Evolutionary conservation across 2,113 vertebrate species (phyloP).

Genomic region (Protobothrops mucrosquamatus): DNA sequence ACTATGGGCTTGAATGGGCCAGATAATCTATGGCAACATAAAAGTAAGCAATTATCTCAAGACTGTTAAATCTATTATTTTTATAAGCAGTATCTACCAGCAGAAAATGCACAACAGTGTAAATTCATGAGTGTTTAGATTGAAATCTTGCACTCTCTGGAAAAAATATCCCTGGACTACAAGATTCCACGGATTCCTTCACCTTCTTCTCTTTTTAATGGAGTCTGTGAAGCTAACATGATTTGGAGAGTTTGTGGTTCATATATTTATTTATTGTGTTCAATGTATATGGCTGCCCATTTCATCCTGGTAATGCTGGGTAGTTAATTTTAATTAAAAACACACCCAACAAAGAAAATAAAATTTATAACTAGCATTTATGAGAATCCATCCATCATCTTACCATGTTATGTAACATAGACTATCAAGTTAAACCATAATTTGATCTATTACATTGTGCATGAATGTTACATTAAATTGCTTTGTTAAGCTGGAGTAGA

Average conservation of each 20-base stretch:
- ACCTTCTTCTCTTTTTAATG: not conserved
- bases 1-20: not conserved
- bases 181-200: not conserved
- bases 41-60: not conserved
- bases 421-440: too few relatives aligned
- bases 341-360: not conserved
- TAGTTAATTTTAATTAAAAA: not conserved
- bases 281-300: not conserved
- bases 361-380: not conserved
- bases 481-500: too few relatives aligned
- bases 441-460: too few relatives aligned
- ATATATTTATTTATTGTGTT: not conserved
- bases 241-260: not conserved
- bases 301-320: not conserved
- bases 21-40: not conserved
- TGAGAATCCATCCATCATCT: not conserved
- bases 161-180: not conserved
- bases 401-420: not conserved
- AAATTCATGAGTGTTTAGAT: not conserved
- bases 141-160: not conserved
- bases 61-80: not conserved
- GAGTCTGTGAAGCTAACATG: not conserved
- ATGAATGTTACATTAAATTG: too few relatives aligned
- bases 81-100: not conserved
- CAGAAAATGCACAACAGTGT: not conserved